Base-by-base conservation (phyloP, 2,888 invertebrate genomes). In the Rotaria macrura region DNA sequence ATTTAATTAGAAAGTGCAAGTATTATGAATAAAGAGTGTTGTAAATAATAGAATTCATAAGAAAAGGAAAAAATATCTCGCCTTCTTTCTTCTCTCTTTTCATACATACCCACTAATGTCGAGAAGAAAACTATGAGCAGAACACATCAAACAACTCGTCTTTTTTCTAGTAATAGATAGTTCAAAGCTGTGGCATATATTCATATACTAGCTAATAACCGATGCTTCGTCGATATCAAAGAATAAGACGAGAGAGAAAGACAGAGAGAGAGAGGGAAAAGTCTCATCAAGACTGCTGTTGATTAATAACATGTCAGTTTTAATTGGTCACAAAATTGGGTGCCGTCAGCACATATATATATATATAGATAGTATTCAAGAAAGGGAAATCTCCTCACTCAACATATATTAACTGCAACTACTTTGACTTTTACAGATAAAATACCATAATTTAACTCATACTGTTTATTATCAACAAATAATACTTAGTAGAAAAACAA, bases 231-330 rank as follows among this genome's bases (percentile, higher is more conserved):
- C 65, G 14, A 65, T 65, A 65, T 65, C 65, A 65, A 65, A 65
- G 55, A n/a, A 55, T 55, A 55, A 55, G 55, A 55, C 55, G 29
- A 23, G n/a, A n/a, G n/a, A n/a, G n/a, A n/a, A n/a, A n/a, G n/a
- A n/a, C n/a, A n/a, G n/a, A n/a, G n/a, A n/a, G 14, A 65, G 65
- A 65, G 17, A 52, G 52, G 29, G 4, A 65, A 34, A 65, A 29
- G 17, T 2, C 65, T 65, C 10, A 34, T 34, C 9, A 34, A 34
- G 65, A 34, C 65, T 65, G 65, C 34, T 65, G 65, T 65, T 65
- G 65, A 65, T 65, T 65, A 65, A 65, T 65, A 65, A 65, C 65
- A 65, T 65, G 65, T 65, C 65, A 65, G 29, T 65, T 34, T 65
- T 65, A 65, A 65, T 65, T 65, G 65, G 14, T 65, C 65, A 17